Percentiles rank a stretch among this genome's conserved stretches.
Evolutionary conservation across 2,113 vertebrate genomes (phyloP).

Genomic region (Heterocephalus glaber): DNA sequence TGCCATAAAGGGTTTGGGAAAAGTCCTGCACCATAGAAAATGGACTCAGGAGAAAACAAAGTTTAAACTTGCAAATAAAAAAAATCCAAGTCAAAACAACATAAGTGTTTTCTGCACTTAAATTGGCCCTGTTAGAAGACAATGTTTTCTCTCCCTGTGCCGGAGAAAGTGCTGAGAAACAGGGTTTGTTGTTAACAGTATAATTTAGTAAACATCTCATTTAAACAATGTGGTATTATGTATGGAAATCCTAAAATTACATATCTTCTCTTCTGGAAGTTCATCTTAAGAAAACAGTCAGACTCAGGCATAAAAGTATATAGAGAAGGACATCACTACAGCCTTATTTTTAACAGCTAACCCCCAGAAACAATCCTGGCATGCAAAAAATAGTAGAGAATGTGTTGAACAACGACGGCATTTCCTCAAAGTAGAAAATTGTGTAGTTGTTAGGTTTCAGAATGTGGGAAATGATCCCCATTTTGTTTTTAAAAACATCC

Average conservation of each 20-base stretch:
- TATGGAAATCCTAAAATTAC: conserved; percentile 8
- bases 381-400: background rate
- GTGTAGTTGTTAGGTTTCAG: background rate
- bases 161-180: background rate
- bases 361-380: background rate
- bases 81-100: background rate
- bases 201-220: background rate
- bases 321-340: background rate
- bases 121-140: background rate
- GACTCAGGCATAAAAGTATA: background rate
- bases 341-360: background rate
- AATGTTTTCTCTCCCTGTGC: background rate
- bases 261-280: background rate
- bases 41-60: background rate
- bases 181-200: background rate
- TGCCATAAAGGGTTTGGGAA: background rate
- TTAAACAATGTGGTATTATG: conserved; percentile 15
- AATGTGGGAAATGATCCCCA: background rate
- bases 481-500: conserved; percentile 19
- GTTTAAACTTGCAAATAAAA: background rate
- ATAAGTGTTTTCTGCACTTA: background rate
- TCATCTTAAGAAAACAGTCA: conserved; percentile 5
- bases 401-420: background rate
- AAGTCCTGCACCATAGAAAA: background rate
- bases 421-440: background rate